Percentiles rank a stretch among this genome's conserved stretches.
phyloP scores from a whole-genome alignment of 2,888 invertebrate species.

The Entomobrya multifasciata region DNA sequence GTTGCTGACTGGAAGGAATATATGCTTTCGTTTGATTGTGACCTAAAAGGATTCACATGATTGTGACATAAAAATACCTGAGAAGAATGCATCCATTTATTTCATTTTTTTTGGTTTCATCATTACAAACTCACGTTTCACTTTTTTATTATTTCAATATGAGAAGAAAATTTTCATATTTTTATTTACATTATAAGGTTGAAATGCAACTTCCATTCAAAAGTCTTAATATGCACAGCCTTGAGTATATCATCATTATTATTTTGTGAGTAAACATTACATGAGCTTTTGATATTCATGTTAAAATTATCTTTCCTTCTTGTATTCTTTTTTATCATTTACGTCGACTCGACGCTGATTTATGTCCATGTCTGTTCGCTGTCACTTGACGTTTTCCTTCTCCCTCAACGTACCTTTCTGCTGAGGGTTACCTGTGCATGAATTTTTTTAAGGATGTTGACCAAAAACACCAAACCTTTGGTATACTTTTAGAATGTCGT shows the following conservation, averaged over 20 bases:
- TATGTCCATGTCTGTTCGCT: slow-evolving; percentile 67
- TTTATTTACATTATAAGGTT: neutral
- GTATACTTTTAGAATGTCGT: slow-evolving; percentile 30
- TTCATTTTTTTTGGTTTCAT: neutral
- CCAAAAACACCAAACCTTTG: slow-evolving; percentile 61
- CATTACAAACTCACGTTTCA: slow-evolving; percentile 13
- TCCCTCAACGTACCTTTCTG: neutral
- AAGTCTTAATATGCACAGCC: neutral
- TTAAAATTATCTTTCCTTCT: slow-evolving; percentile 62
- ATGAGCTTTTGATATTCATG: slow-evolving; percentile 62
- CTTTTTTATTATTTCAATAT: neutral
- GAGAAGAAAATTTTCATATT: neutral
- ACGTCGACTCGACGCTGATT: slow-evolving; percentile 68
- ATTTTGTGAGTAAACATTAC: slow-evolving; percentile 66
- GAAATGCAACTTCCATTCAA: slow-evolving; percentile 24
- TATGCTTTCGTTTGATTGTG: neutral
- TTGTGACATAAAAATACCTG: slow-evolving; percentile 21
- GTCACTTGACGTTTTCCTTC: slow-evolving; percentile 57
- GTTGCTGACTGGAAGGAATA: neutral
- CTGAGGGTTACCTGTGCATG: slow-evolving; percentile 3
- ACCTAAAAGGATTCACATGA: neutral
- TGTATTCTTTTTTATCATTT: slow-evolving; percentile 60
- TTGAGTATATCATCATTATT: slow-evolving; percentile 63
- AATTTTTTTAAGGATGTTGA: slow-evolving; percentile 30
- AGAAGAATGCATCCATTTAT: slow-evolving; percentile 16